Evolutionary conservation across 1,140 invertebrate species (phyloP), one percentile per base, ranked within the genome.

Genomic region (Drosophila kepulauana): DNA sequence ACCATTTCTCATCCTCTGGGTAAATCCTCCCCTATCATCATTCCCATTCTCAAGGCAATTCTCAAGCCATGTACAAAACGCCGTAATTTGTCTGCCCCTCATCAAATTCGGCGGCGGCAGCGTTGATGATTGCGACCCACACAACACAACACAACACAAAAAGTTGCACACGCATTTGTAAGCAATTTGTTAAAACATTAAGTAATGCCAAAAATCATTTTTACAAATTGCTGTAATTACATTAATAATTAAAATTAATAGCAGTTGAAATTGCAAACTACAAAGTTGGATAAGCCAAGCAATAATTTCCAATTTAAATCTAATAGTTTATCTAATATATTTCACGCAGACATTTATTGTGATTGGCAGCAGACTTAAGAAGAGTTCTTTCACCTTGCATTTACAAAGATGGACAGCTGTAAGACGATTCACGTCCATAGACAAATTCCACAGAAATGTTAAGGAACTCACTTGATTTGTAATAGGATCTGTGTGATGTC

Each of bases 11-110:
- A 67, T 25, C 46, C n/a, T 41, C 30, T 48, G 13, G 48, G 38
- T 64, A 61, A 67, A n/a, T 35, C 5, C 35, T 7, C 5, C n/a
- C 1, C 13, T 5, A 6, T 10, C 41, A 38, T n/a, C 16, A 5
- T 30, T 8, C 13, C 11, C 1, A 16, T 20, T 38, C 52, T 35
- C 8, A 15, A 16, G 33, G 20, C 20, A 25, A 25, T 25, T 57
- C 33, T 38, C 5, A 35, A 59, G 59, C 30, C 13, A 38, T 30
- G 5, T 41, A 74, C 46, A 82, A 62, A 79, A 58, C 35, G 25
- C 20, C 62, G 76, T 75, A 77, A 87, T 87, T 87, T 87, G 84
- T 80, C 76, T 74, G 80, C 41, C 65, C 62, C 70, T 69, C 65
- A 76, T 71, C 73, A 76, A 62, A 71, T 48, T 7, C 35, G 30